Evolutionary conservation across 1,140 invertebrate genomes (phyloP), one percentile per base, ranked within the genome.

Genomic region (Drosophila punjabiensis): DNA sequence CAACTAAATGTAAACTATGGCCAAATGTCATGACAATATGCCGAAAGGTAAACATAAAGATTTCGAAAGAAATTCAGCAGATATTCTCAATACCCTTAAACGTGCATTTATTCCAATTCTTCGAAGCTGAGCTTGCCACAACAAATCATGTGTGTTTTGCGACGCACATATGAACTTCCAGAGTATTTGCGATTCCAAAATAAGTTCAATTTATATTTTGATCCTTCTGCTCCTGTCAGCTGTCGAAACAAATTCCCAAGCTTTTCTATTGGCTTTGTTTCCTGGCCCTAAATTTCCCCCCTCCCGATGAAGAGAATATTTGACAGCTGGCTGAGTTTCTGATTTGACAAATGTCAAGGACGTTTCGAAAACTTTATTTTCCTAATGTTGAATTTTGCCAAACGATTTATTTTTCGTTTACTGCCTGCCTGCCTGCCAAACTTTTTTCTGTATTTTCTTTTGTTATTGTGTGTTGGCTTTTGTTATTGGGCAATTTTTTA

Each of bases 1-100:
- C 77, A 81, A 66, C 70, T 84, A 70, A 45, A 79, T 83, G 67
- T 61, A 64, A 79, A 75, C 69, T 82, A 83, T 68, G 60, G 48
- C 50, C 69, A 66, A 75, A 69, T 79, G 75, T 65, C 75, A 74
- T 45, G 80, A 33, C 58, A 73, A 71, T 52, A n/a, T 45, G 62
- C 11, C 66, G 14, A 41, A 52, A 69, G 60, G 60, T 62, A 62
- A 52, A 64, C 5, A 50, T 24, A 13, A 48, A 13, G 28, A 28
- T 30, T 28, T 16, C 10, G 9, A 1, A 2, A 13, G 18, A 4
- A 5, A 7, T 5, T 24, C 1, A 24, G 3, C 24, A 24, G 24
- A 20, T 5, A 10, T 43, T 43, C 2, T 18, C 10, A 9, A 43
- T 18, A 24, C 5, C 2, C 11, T 24, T 47, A 13, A 13, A 18